Conservation (phyloP, 2,888 invertebrate genomes). For the Thysanoteuthis rhombus region DNA sequence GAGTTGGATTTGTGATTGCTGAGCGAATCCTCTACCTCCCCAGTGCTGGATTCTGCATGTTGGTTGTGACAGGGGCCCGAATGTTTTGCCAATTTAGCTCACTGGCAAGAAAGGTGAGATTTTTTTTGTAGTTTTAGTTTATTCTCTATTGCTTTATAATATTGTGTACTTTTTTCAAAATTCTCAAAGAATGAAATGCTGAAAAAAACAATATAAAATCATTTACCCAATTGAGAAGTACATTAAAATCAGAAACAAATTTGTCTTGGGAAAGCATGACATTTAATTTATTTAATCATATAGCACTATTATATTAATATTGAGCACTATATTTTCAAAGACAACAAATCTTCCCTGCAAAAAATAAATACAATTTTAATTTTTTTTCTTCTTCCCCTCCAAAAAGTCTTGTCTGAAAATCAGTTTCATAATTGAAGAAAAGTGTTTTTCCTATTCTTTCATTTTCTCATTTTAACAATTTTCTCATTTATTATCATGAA, state of each 20-base stretch:
- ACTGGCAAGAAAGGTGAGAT: conserved; percentile 22
- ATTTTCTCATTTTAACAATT: not conserved
- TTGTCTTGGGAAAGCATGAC: too few species aligned
- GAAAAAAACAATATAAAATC: too few species aligned
- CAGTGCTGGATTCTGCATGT: conserved; percentile 81
- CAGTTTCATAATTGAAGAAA: too few species aligned
- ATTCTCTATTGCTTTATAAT: not conserved
- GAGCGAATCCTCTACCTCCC: conserved; percentile 86
- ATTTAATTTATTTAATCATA: too few species aligned
- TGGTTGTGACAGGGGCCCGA: conserved; percentile 75
- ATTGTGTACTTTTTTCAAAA: not conserved
- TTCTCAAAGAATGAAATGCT: not conserved
- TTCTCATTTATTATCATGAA: conserved; percentile 25
- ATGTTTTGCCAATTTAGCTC: conserved; percentile 38
- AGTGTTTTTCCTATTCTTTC: not conserved
- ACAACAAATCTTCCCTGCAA: too few species aligned
- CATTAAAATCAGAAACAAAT: too few species aligned
- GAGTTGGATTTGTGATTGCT: conserved; percentile 90
- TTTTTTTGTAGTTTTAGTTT: not conserved
- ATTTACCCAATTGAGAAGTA: too few species aligned
- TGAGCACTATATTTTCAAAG: too few species aligned
- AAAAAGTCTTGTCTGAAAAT: too few species aligned
- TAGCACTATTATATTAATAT: too few species aligned
- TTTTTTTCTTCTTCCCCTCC: too few species aligned
- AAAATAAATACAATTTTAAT: too few species aligned